Evolutionary conservation across 2,888 invertebrate species (phyloP).

Genomic region (Cotesia congregata): DNA sequence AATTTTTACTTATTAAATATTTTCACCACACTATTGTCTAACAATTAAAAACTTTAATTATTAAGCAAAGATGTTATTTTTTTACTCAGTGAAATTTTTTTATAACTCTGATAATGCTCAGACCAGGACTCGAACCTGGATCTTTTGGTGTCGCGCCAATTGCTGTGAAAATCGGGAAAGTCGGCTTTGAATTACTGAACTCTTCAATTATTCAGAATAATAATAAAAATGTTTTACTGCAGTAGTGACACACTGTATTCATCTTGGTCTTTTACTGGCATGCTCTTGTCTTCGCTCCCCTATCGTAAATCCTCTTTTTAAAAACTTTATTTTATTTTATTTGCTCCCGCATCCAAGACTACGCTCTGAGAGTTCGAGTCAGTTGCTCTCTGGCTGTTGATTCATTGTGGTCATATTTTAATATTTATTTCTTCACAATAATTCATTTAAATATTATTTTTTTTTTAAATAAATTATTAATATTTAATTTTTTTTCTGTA

Average conservation of each 20-base stretch:
- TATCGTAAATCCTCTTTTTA: conserved; percentile 1
- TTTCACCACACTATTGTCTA: no score
- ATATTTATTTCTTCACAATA: neutral
- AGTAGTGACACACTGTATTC: conserved; percentile 5
- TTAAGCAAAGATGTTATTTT: no score
- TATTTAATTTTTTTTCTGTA: neutral
- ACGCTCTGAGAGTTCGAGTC: neutral
- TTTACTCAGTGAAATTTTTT: no score
- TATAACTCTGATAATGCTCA: no score
- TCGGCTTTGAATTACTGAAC: no score
- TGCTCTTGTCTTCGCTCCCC: neutral
- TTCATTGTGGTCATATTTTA: conserved; percentile 16
- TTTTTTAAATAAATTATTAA: neutral
- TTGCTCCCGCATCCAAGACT: neutral
- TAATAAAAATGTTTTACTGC: neutral
- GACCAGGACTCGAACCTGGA: no score
- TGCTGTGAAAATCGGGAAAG: no score
- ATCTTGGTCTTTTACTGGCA: neutral
- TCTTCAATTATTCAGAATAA: neutral
- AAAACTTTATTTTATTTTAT: neutral
- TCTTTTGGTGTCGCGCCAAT: no score
- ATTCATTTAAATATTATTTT: neutral
- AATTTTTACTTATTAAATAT: no score
- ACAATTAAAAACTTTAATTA: no score
- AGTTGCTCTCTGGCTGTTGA: neutral